A percentile compares a stretch with the other conserved stretches of the same genome.
phyloP scores from a whole-genome alignment of 2,113 vertebrate species.

The Hylia prasina region DNA sequence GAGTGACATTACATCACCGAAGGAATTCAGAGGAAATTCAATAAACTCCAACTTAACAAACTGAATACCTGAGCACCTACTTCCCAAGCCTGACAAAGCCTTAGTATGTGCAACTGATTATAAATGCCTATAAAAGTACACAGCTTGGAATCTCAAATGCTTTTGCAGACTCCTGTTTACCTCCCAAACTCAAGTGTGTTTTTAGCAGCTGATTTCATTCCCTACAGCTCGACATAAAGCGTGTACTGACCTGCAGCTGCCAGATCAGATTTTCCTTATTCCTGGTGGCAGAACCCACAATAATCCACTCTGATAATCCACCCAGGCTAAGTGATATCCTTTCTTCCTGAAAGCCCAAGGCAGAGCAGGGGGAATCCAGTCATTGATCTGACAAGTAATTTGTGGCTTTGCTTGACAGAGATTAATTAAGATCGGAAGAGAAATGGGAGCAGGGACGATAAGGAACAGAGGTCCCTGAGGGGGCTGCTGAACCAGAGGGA shows the following conservation, averaged over 20 bases:
- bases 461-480: background rate
- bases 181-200: background rate
- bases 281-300: background rate
- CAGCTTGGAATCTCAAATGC: background rate
- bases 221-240: background rate
- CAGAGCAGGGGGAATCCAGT: background rate
- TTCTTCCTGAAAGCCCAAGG: background rate
- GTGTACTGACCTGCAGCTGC: background rate
- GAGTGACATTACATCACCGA: background rate
- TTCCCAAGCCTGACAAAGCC: constrained; percentile 26
- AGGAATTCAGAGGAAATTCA: constrained; percentile 39
- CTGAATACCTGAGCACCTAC: constrained; percentile 14
- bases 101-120: background rate
- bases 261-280: background rate
- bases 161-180: background rate
- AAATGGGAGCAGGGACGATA: background rate
- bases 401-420: background rate
- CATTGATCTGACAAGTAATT: constrained; percentile 26
- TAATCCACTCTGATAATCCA: background rate
- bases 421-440: constrained; percentile 26
- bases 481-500: background rate
- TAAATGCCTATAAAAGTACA: background rate
- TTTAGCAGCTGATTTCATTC: background rate
- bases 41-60: constrained; percentile 26
- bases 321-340: background rate